phyloP scores from a whole-genome alignment of 2,797 vertebrate species.

The Cossypha heuglini region DNA sequence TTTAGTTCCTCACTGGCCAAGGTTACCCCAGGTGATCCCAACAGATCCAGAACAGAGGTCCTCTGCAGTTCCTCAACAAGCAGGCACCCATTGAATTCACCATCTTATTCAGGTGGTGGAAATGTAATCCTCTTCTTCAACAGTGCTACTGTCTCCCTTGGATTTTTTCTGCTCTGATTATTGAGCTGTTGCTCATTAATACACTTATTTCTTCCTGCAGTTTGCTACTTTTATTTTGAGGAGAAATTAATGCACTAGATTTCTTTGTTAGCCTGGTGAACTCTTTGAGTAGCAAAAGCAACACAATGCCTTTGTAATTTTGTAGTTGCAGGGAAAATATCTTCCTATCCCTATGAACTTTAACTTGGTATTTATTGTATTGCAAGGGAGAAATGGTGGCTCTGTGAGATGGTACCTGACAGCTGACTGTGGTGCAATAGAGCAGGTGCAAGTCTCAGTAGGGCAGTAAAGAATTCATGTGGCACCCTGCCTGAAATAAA shows the following conservation, averaged over 20 bases:
- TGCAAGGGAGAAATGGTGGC: neutral
- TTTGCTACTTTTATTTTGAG: neutral
- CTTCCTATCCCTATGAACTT: neutral
- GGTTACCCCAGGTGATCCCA: neutral
- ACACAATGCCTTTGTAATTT: neutral
- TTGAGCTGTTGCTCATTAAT: neutral
- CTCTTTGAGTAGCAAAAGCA: neutral
- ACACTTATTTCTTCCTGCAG: neutral
- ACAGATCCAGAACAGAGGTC: neutral
- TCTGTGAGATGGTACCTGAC: neutral
- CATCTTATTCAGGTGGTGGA: neutral
- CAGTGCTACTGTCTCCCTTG: neutral
- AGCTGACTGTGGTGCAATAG: rapidly evolving
- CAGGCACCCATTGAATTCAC: neutral
- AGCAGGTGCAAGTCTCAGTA: neutral
- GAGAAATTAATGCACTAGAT: neutral
- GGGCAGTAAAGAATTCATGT: neutral
- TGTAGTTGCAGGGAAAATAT: neutral
- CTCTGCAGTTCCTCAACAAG: neutral
- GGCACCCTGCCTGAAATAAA: neutral
- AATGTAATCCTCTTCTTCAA: neutral
- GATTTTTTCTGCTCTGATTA: neutral
- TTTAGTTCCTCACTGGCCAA: neutral
- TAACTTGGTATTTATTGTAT: neutral
- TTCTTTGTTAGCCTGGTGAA: neutral